Evolutionary conservation across 1,140 invertebrate genomes (phyloP), one percentile per base, ranked within the genome.

Genomic region (Drosophila asahinai): DNA sequence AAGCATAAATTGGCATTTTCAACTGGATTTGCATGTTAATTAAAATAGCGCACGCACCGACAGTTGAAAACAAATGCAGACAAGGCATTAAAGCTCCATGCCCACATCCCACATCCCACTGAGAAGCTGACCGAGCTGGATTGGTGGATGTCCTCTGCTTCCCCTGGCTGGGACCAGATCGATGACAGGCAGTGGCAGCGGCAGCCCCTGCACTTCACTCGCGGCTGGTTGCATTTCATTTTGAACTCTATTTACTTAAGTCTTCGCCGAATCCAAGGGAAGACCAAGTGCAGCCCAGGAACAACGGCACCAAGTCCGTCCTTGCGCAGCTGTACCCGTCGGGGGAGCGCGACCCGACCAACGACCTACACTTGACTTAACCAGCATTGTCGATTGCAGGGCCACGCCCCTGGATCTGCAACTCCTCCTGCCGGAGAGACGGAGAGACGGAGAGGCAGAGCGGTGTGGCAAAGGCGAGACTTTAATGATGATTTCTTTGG

Each of bases 361-460:
- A 91, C 89, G 89, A 91, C 89, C 89, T 91, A 91, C 82, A 91
- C 89, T 91, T 91, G 89, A 91, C 89, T 91, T 91, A 91, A 91
- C 89, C 89, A 91, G 89, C 89, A 91, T 91, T 91, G 89, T 91
- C 89, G 89, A 91, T 91, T 86, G 84, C 81, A 89, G 64, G 64
- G 78, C 58, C 65, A 57, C 75, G 75, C 75, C 75, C 49, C 30
- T 22, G 33, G 30, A 27, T 57, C n/a, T 40, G 64, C 42, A 67
- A 27, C 58, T 60, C 57, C 65, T 45, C 25, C 57, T 33, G 52
- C 38, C 43, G 12, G 11, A 49, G 43, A 19, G 57, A 52, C 43
- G 12, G 11, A 49, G 43, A 19, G 57, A 52, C 27, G 7, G 27
- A 30, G 27, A 30, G 27, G 27, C 27, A 30, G 27, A 30, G 27